Conservation (phyloP, 1,140 invertebrate species). For the Harpegnathos saltator region DNA sequence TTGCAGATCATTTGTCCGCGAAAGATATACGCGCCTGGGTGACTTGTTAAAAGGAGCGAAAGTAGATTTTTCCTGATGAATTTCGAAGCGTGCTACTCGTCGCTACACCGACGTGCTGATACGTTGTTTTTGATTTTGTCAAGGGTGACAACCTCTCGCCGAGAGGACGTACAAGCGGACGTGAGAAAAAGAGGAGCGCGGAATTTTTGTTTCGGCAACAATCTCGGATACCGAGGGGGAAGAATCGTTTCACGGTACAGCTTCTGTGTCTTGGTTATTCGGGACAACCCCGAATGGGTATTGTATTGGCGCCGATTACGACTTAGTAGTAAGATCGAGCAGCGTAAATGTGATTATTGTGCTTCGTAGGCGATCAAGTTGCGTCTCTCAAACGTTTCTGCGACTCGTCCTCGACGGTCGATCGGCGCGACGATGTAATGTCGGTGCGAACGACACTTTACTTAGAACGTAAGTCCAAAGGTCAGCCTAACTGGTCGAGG, state of each 20-base stretch:
- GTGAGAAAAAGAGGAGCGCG: not conserved
- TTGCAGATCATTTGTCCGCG: not conserved
- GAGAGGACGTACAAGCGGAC: not conserved
- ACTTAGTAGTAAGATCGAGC: constrained; percentile 2
- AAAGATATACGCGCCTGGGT: not conserved
- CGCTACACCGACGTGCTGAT: not conserved
- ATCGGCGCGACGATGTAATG: constrained; percentile 4
- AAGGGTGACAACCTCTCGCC: constrained; percentile 19
- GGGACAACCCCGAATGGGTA: too few species aligned
- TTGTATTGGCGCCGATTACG: constrained; percentile 25
- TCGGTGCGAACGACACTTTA: constrained; percentile 2
- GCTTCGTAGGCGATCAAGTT: not conserved
- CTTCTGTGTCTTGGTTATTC: constrained; percentile 19
- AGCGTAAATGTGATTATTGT: constrained; percentile 18
- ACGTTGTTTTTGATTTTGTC: not conserved
- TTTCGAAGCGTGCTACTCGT: not conserved
- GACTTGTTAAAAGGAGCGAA: not conserved
- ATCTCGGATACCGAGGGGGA: constrained; percentile 7
- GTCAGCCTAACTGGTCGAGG: constrained; percentile 30
- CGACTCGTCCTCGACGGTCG: constrained; percentile 10
- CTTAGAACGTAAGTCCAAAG: constrained; percentile 30
- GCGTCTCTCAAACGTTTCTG: constrained; percentile 22
- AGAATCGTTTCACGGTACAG: not conserved
- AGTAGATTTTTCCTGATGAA: not conserved
- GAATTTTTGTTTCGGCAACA: not conserved